These are phyloP conservation scores for Lepus townsendii DNA, from an alignment of 2,797 vertebrate species.

Conservation along the genomic window DNA sequence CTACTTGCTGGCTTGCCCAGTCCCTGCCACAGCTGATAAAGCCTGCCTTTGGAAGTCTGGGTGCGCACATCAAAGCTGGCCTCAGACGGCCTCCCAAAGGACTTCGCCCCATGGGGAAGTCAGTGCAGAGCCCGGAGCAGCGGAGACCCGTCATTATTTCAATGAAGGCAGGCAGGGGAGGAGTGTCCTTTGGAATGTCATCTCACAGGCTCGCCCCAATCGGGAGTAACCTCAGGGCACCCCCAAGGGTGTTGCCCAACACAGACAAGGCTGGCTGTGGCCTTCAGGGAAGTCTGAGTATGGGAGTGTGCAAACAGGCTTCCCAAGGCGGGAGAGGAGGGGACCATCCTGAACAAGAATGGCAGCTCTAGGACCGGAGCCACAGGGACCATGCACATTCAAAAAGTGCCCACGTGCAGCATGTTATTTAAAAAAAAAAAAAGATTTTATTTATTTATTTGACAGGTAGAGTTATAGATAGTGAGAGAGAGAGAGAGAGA, in stretches of 20 bases:
- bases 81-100: conserved; percentile 43
- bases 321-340: not conserved
- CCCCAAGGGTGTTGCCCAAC: conserved; percentile 54
- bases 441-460: too few relatives aligned
- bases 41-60: conserved; percentile 22
- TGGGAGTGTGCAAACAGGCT: not conserved
- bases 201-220: conserved; percentile 70
- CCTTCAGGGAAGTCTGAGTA: conserved; percentile 26
- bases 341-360: not conserved
- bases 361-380: not conserved
- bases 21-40: conserved; percentile 5
- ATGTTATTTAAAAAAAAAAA: not conserved
- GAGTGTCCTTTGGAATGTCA: conserved; percentile 77
- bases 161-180: conserved; percentile 71
- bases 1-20: not conserved
- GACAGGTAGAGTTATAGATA: too few relatives aligned
- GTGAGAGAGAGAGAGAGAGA: too few relatives aligned
- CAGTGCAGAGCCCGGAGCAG: conserved; percentile 54
- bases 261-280: conserved; percentile 19
- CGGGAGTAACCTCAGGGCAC: conserved; percentile 46
- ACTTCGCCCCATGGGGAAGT: conserved; percentile 55
- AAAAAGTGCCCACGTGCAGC: not conserved
- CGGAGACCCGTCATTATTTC: conserved; percentile 72
- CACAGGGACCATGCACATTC: not conserved
- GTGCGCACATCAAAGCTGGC: conserved; percentile 15